Evolutionary conservation across 2,113 vertebrate species (phyloP).

Genomic region (Ciconia maguari): DNA sequence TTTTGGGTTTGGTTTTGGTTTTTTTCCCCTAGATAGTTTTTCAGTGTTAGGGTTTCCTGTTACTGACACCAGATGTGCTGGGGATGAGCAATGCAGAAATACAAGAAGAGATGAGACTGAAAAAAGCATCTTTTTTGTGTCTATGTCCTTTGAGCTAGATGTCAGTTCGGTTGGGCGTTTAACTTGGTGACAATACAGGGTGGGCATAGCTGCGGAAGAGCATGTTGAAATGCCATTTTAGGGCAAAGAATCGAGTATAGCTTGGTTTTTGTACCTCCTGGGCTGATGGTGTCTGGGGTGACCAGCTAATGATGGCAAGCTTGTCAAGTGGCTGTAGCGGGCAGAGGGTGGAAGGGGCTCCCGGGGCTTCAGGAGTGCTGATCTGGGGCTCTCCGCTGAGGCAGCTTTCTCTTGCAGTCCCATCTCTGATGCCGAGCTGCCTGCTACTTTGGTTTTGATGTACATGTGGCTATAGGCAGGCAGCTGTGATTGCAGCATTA

Average conservation of each 20-base stretch:
- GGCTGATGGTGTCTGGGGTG: not conserved
- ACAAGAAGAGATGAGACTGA: not conserved
- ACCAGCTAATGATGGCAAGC: not conserved
- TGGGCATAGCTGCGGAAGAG: not conserved
- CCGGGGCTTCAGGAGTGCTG: accelerated
- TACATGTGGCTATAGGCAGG: not conserved
- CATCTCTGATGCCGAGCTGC: not conserved
- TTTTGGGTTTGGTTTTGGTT: not conserved
- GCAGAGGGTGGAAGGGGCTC: not conserved
- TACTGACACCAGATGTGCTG: not conserved
- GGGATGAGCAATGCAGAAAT: not conserved
- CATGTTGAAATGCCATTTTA: not conserved
- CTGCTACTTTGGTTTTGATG: not conserved
- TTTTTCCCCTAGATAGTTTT: not conserved
- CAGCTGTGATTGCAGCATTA: not conserved
- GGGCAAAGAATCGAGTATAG: not conserved
- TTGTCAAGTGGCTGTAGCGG: not conserved
- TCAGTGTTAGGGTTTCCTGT: not conserved
- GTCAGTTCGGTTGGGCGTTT: not conserved
- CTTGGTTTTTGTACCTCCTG: not conserved
- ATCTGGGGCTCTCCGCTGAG: not conserved
- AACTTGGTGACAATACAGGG: not conserved
- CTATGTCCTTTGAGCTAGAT: not conserved
- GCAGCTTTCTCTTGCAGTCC: not conserved
- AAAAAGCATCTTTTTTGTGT: not conserved